These are phyloP conservation scores for Drosophila melanica DNA, from an alignment of 1,140 invertebrate species.

Conservation along the genomic window DNA sequence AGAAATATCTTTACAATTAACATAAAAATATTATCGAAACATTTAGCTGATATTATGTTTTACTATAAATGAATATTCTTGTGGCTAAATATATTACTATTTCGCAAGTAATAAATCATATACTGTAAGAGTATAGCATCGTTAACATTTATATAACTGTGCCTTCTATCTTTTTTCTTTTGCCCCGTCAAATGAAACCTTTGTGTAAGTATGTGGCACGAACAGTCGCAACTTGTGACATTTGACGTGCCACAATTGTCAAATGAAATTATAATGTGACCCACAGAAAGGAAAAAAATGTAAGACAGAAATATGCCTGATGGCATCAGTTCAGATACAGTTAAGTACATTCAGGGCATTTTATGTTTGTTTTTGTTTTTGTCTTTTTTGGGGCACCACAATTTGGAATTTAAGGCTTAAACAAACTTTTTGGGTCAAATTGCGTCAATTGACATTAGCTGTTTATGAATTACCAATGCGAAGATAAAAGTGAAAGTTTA, in stretches of 20 bases:
- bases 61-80: no score
- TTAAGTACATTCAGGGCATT: not conserved
- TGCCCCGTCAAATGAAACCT: not conserved
- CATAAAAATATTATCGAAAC: no score
- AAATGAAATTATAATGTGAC: conserved; percentile 45
- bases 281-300: conserved; percentile 13
- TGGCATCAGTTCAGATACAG: conserved; percentile 15
- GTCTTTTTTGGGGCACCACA: not conserved
- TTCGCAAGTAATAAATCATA: no score
- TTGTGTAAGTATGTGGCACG: conserved; percentile 3
- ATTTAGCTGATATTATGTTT: no score
- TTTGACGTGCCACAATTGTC: conserved; percentile 41
- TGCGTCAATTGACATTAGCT: conserved; percentile 1
- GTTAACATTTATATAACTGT: no score
- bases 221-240: conserved; percentile 34
- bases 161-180: not conserved
- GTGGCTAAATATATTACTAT: no score
- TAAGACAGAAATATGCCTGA: conserved; percentile 1
- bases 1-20: no score
- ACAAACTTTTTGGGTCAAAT: not conserved
- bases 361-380: not conserved
- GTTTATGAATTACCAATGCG: not conserved
- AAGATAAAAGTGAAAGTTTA: no score
- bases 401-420: conserved; percentile 5
- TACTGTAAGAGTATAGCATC: no score